phyloP scores from a whole-genome alignment of 2,888 invertebrate genomes.

The Ophion ventricosus region DNA sequence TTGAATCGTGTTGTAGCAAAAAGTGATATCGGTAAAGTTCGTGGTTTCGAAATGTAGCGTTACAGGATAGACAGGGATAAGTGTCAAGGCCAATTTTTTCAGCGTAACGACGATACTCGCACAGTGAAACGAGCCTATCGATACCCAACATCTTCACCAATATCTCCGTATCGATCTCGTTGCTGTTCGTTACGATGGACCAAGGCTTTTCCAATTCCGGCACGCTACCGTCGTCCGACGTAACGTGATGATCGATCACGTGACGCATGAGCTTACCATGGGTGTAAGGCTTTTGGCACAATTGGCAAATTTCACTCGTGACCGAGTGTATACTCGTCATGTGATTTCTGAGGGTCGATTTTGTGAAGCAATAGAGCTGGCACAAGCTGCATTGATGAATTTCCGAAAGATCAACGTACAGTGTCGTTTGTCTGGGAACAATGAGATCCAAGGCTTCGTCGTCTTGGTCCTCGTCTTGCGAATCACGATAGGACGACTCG shows the following conservation, averaged over 20 bases:
- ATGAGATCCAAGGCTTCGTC: neutral
- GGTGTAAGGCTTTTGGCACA: conserved; percentile 70
- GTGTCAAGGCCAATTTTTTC: conserved; percentile 15
- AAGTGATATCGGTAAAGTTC: conserved; percentile 71
- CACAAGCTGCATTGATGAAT: conserved; percentile 63
- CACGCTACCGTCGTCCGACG: conserved; percentile 30
- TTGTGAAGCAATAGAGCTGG: conserved; percentile 56
- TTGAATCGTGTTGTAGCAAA: conserved; percentile 70
- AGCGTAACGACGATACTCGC: conserved; percentile 68
- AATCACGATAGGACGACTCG: neutral
- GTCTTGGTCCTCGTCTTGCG: conserved; percentile 8
- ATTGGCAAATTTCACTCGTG: conserved; percentile 68
- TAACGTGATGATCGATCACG: conserved; percentile 71
- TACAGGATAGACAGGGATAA: conserved; percentile 66
- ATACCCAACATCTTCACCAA: conserved; percentile 68
- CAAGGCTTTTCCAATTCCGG: conserved; percentile 7
- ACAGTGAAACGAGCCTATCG: conserved; percentile 67
- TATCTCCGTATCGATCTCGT: conserved; percentile 68
- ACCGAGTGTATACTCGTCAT: conserved; percentile 67
- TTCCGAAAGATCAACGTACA: conserved; percentile 53
- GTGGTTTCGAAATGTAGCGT: conserved; percentile 59
- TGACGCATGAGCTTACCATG: conserved; percentile 70
- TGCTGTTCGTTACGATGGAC: conserved; percentile 36
- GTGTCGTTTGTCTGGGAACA: neutral
- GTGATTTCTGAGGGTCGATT: conserved; percentile 62